Conservation (phyloP, 2,888 invertebrate genomes). For the Ophion ventricosus region DNA sequence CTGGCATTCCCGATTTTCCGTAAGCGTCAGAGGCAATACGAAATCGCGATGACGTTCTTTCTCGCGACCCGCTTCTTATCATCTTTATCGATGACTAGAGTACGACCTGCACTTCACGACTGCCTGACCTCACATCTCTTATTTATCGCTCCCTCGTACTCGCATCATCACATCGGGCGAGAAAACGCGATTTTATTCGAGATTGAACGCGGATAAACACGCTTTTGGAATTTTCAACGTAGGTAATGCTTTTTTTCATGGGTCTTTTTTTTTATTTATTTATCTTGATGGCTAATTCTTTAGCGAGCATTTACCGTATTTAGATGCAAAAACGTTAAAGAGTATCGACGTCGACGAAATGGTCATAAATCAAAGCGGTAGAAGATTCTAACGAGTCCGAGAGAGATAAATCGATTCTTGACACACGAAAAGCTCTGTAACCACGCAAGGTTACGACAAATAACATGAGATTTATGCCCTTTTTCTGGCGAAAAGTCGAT, state of each 20-base stretch:
- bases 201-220: slow-evolving; percentile 1
- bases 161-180: slow-evolving; percentile 8
- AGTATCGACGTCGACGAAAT: slow-evolving; percentile 13
- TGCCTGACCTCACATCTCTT: slow-evolving; percentile 53
- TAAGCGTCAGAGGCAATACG: slow-evolving; percentile 14
- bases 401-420: slow-evolving; percentile 24
- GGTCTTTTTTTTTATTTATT: not conserved
- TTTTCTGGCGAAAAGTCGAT: not conserved
- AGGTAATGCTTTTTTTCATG: not conserved
- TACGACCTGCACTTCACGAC: slow-evolving; percentile 45
- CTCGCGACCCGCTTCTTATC: slow-evolving; percentile 50
- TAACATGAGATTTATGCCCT: not conserved
- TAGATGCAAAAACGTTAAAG: not conserved
- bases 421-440: not conserved
- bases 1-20: not conserved
- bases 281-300: no score
- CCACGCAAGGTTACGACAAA: not conserved
- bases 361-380: slow-evolving; percentile 45
- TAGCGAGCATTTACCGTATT: slow-evolving; percentile 1
- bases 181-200: not conserved
- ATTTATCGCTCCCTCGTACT: slow-evolving; percentile 31
- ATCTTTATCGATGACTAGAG: slow-evolving; percentile 58
- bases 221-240: not conserved
- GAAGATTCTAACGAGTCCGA: slow-evolving; percentile 6
- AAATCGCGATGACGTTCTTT: slow-evolving; percentile 26